A percentile compares a stretch with the other conserved stretches of the same genome.
Evolutionary conservation across 2,888 invertebrate genomes (phyloP).

Genomic region (Erebia ligea): DNA sequence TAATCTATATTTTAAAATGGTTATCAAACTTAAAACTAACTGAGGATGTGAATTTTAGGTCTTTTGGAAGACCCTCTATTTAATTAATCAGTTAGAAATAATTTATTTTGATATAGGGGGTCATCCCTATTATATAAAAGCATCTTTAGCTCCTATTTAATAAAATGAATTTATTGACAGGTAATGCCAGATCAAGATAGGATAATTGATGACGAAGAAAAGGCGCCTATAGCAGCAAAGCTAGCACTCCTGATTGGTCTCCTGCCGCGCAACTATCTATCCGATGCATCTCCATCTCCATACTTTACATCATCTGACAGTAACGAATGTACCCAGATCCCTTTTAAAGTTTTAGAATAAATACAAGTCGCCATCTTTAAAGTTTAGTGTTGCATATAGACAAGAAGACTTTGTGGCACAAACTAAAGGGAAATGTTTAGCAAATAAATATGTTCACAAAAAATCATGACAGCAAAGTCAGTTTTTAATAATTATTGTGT

Average conservation of each 20-base stretch:
- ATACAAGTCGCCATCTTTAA: constrained; percentile 29
- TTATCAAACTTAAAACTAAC: too few relatives aligned
- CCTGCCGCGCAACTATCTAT: constrained; percentile 73
- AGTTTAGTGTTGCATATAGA: constrained; percentile 12
- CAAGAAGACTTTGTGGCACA: constrained; percentile 10
- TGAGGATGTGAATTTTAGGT: too few relatives aligned
- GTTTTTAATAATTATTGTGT: too few relatives aligned
- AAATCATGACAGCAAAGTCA: background rate
- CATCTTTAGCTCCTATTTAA: background rate
- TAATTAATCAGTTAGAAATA: too few relatives aligned
- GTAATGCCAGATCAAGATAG: constrained; percentile 91
- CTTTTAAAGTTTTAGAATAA: constrained; percentile 72
- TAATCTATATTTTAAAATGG: too few relatives aligned
- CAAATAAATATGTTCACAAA: background rate
- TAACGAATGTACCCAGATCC: constrained; percentile 60
- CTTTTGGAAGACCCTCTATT: too few relatives aligned
- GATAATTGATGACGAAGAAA: constrained; percentile 74
- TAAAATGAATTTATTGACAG: constrained; percentile 57
- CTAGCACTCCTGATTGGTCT: constrained; percentile 80
- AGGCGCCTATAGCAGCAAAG: constrained; percentile 83
- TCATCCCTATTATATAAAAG: too few relatives aligned
- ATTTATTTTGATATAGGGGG: too few relatives aligned
- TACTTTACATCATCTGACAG: constrained; percentile 61
- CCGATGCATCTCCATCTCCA: constrained; percentile 70
- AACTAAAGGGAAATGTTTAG: background rate